Percentiles rank a stretch among this genome's conserved stretches.
These are phyloP conservation scores for Argyra leucocephala DNA, from an alignment of 2,888 invertebrate genomes.

Conservation along the genomic window DNA sequence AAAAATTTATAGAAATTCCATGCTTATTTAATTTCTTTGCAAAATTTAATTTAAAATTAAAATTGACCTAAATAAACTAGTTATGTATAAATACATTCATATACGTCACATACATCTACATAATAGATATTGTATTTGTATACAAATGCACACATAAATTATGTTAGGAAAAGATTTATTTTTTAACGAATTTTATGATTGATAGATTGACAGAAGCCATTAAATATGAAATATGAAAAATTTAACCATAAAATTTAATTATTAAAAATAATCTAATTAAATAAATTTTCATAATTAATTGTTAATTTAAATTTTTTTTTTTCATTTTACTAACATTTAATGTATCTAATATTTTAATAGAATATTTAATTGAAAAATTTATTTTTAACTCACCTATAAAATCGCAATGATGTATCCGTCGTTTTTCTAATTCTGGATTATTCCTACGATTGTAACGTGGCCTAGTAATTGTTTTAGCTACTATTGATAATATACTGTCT, in stretches of 20 bases:
- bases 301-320: too few relatives aligned
- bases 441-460: conserved; percentile 85
- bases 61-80: too few relatives aligned
- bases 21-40: too few relatives aligned
- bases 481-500: background rate
- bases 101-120: too few relatives aligned
- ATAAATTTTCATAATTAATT: background rate
- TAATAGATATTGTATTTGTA: too few relatives aligned
- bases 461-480: conserved; percentile 19
- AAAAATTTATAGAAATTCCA: too few relatives aligned
- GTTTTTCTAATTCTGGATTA: conserved; percentile 92
- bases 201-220: background rate
- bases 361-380: too few relatives aligned
- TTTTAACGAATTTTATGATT: conserved; percentile 6
- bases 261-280: background rate
- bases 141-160: too few relatives aligned
- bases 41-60: too few relatives aligned
- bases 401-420: conserved; percentile 93
- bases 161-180: background rate
- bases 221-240: background rate
- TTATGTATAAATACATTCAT: too few relatives aligned
- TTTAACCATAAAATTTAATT: background rate
- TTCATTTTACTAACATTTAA: too few relatives aligned
- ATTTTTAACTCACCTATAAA: conserved; percentile 63
- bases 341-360: too few relatives aligned